These are phyloP conservation scores for Spea hammondii DNA, from an alignment of 2,797 vertebrate genomes.

Conservation along the genomic window DNA sequence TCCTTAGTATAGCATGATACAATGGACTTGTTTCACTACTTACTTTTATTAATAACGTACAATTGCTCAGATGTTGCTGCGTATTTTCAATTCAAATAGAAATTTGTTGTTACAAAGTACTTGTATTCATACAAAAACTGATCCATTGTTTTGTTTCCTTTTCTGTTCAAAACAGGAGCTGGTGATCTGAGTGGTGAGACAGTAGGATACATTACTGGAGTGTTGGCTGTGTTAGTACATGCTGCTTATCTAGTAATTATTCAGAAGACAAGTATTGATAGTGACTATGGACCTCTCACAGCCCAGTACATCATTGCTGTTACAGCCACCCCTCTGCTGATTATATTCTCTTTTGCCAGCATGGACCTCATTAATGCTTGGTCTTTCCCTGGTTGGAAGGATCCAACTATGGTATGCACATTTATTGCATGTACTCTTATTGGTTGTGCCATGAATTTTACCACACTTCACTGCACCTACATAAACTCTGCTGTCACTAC, in stretches of 20 bases:
- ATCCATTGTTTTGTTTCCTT: constrained; percentile 22
- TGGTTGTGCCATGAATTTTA: constrained; percentile 98
- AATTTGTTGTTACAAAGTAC: no score
- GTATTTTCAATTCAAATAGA: no score
- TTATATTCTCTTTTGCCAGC: constrained; percentile 84
- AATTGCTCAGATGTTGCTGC: no score
- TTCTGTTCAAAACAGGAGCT: constrained; percentile 73
- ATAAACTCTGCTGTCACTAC: constrained; percentile 98
- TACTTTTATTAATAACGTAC: no score
- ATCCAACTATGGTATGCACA: constrained; percentile 81
- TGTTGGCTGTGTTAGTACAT: constrained; percentile 90
- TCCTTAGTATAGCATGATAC: no score
- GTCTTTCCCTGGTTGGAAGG: constrained; percentile 88
- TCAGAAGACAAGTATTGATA: constrained; percentile 88
- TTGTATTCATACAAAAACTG: not conserved
- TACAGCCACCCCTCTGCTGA: constrained; percentile 79
- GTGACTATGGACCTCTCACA: constrained; percentile 86
- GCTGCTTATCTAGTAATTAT: constrained; percentile 95
- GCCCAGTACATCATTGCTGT: constrained; percentile 93
- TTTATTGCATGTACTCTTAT: constrained; percentile 84
- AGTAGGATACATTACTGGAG: constrained; percentile 89
- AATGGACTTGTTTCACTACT: no score
- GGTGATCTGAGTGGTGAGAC: constrained; percentile 91
- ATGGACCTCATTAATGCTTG: constrained; percentile 88
- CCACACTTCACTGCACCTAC: constrained; percentile 96